These are phyloP conservation scores for Euplexia lucipara DNA, from an alignment of 2,888 invertebrate species.

Conservation along the genomic window DNA sequence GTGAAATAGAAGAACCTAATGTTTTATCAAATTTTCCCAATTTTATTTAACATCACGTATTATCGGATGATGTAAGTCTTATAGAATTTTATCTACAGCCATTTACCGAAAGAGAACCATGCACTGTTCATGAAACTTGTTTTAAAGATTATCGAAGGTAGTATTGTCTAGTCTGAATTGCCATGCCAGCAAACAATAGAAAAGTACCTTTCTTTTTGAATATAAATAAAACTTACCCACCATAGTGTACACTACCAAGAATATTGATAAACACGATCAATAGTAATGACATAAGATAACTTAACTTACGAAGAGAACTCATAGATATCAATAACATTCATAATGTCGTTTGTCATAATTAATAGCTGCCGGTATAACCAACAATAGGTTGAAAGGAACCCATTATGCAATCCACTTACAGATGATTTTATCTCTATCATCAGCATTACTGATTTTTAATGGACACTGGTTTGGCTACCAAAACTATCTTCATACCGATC, in stretches of 20 bases:
- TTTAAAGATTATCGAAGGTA: background rate
- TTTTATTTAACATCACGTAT: constrained; percentile 22
- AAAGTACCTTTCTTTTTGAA: constrained; percentile 9
- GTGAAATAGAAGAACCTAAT: constrained; percentile 33
- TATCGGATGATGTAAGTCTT: background rate
- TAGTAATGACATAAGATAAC: constrained; percentile 52
- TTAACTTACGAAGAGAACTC: constrained; percentile 53
- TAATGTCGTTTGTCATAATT: constrained; percentile 69
- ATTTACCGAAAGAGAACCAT: background rate
- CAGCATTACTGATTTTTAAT: constrained; percentile 72
- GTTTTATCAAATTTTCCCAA: constrained; percentile 34
- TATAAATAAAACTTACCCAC: constrained; percentile 10
- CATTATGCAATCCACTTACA: constrained; percentile 76
- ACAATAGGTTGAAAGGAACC: constrained; percentile 73
- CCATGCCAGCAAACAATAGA: background rate
- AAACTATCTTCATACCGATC: constrained; percentile 65
- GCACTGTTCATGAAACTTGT: background rate
- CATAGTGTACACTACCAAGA: constrained; percentile 24
- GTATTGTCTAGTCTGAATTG: background rate
- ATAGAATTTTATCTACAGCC: too few species aligned
- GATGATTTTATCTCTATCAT: constrained; percentile 71
- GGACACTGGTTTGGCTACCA: constrained; percentile 71
- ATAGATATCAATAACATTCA: constrained; percentile 60
- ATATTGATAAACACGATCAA: constrained; percentile 50
- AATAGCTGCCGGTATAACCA: constrained; percentile 66